These are phyloP conservation scores for Hucho hucho DNA, from an alignment of 2,113 vertebrate genomes.

Conservation along the genomic window DNA sequence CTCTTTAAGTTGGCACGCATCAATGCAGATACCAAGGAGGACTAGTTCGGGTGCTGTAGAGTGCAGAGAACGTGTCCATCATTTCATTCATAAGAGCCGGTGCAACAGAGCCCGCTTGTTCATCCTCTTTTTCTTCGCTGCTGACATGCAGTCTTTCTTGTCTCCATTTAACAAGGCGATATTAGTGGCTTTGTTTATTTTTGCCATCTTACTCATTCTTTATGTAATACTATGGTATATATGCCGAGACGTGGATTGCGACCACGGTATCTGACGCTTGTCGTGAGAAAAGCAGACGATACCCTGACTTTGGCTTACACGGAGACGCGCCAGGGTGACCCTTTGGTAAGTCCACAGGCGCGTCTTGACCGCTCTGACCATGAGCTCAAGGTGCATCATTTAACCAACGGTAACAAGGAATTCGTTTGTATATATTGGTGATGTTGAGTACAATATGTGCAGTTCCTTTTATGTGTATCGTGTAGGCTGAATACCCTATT, in stretches of 20 bases:
- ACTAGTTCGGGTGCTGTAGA: constrained; percentile 21
- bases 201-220: constrained; percentile 87
- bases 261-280: constrained; percentile 80
- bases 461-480: background rate
- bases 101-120: constrained; percentile 34
- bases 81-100: constrained; percentile 41
- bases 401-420: background rate
- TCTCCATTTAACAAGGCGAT: constrained; percentile 87
- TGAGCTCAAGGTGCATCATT: background rate
- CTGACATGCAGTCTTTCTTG: constrained; percentile 85
- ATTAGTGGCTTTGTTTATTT: constrained; percentile 86
- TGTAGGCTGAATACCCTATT: background rate
- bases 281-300: constrained; percentile 20
- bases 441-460: background rate
- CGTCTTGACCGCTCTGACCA: constrained; percentile 5
- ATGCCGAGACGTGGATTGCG: constrained; percentile 88
- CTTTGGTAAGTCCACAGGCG: constrained; percentile 43
- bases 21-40: constrained; percentile 63
- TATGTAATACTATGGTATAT: constrained; percentile 91
- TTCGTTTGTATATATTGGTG: background rate
- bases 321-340: constrained; percentile 41
- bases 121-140: constrained; percentile 46
- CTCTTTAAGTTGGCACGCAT: constrained; percentile 56
- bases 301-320: constrained; percentile 18
- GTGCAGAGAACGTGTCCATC: constrained; percentile 39